Conservation (phyloP, 2,113 vertebrate genomes). For the Dasyprocta punctata region DNA sequence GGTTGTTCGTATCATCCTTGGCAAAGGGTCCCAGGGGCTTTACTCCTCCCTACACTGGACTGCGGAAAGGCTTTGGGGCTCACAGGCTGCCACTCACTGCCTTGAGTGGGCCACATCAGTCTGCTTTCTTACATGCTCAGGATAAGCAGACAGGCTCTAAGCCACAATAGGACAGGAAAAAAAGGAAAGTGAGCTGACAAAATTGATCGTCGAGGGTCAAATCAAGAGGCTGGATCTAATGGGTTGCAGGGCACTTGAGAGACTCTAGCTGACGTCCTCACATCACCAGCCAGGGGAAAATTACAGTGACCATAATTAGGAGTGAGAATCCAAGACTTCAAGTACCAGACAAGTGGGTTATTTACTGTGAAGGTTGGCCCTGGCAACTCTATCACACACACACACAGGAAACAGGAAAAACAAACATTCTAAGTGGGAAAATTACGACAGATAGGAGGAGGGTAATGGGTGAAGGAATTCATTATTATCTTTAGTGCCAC, state of each 20-base stretch:
- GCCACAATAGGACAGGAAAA: slow-evolving; percentile 47
- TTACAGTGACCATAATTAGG: slow-evolving; percentile 64
- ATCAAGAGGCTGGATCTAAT: slow-evolving; percentile 60
- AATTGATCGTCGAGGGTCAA: slow-evolving; percentile 72
- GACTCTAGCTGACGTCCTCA: slow-evolving; percentile 55
- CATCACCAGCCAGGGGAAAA: slow-evolving; percentile 51
- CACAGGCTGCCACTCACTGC: neutral
- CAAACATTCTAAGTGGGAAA: neutral
- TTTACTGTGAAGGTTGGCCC: neutral
- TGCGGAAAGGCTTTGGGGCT: slow-evolving; percentile 65
- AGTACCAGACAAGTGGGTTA: slow-evolving; percentile 46
- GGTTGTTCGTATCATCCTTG: neutral
- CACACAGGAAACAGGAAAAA: neutral
- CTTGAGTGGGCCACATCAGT: slow-evolving; percentile 6
- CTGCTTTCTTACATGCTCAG: neutral
- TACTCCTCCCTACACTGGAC: slow-evolving; percentile 9
- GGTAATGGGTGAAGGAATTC: neutral
- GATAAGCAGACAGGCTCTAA: slow-evolving; percentile 30
- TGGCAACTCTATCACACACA: neutral
- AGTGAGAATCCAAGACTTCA: slow-evolving; percentile 19
- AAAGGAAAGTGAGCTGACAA: slow-evolving; percentile 28
- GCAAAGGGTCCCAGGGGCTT: slow-evolving; percentile 47
- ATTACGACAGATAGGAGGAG: neutral
- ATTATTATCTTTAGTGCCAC: slow-evolving; percentile 43
- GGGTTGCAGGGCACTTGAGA: slow-evolving; percentile 57